Base-by-base conservation (phyloP, 2,113 vertebrate species). In the Oplegnathus fasciatus region DNA sequence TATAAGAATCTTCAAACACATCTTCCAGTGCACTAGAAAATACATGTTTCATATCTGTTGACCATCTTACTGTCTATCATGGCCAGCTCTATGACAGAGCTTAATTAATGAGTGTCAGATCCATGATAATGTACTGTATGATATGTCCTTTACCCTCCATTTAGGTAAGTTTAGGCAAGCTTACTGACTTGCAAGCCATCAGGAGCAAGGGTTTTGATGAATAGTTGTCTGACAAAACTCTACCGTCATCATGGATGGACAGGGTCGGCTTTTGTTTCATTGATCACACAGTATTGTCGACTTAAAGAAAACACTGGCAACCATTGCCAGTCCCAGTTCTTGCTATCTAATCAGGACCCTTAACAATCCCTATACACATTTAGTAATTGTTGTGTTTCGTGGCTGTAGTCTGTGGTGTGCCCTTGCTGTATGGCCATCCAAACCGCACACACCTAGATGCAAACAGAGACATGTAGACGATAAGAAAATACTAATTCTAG, bases 401-500 rank as follows among this genome's bases (percentile, higher is more conserved):
- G 30, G 28, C 18, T 37, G 7, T 37, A 44, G 32, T 74, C 7
- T 83, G 48, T n/a, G 0, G 8, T 61, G 65, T 0, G 28, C 5
- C 30, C 55, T n/a, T 44, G n/a, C 72, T 67, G 0, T 58, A 9
- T 37, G 10, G n/a, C 9, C 0, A 20, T n/a, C 55, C 34, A 44
- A 75, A 57, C 15, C 71, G 26, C 48, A 34, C n/a, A 76, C 4
- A 28, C 30, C 6, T 28, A 17, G 17, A 73, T 44, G 42, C 30
- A 79, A 32, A 58, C 50, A 17, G 13, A 52, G 6, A 72, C 22
- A 17, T 18, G 24, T 9, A 50, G 37, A 60, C 4, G 2, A 64
- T 40, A 28, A 66, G 42, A 32, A 71, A 67, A 78, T 60, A 74
- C 9, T 1, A 64, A 70, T 85, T 72, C 13, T 44, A 8, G 5